Conservation (phyloP, 2,888 invertebrate species). For the Drosophila pegasa region DNA sequence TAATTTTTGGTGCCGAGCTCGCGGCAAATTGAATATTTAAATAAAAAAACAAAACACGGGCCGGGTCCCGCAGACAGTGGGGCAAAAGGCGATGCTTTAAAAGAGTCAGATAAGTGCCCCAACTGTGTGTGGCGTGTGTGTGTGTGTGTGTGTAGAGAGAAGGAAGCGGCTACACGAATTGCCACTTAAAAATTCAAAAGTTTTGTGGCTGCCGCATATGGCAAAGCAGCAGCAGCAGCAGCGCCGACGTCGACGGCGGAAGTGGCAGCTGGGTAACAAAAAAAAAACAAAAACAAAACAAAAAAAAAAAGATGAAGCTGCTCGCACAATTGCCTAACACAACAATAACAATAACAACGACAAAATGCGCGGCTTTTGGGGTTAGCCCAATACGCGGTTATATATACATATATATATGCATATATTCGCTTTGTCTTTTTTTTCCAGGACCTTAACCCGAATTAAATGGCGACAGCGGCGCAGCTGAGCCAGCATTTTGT, state of each 20-base stretch:
- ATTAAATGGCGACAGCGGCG: slow-evolving; percentile 49
- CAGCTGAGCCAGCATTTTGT: slow-evolving; percentile 30
- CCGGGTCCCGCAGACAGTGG: slow-evolving; percentile 30
- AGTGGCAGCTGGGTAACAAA: slow-evolving; percentile 32
- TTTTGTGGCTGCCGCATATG: slow-evolving; percentile 76
- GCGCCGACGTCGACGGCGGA: slow-evolving; percentile 27
- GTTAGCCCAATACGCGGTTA: slow-evolving; percentile 65
- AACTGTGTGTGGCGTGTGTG: slow-evolving; percentile 12
- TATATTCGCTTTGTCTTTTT: slow-evolving; percentile 1
- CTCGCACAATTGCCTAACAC: slow-evolving; percentile 54
- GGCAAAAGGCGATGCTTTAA: slow-evolving; percentile 42
- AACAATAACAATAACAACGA: slow-evolving; percentile 64
- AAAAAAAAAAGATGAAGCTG: slow-evolving; percentile 13
- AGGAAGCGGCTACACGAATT: slow-evolving; percentile 76
- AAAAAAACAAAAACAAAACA: neutral
- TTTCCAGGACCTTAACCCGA: slow-evolving; percentile 64
- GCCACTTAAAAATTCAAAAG: slow-evolving; percentile 80
- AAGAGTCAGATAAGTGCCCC: slow-evolving; percentile 43
- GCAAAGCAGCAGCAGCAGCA: slow-evolving; percentile 37
- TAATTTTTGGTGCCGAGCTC: slow-evolving; percentile 3
- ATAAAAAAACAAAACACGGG: slow-evolving; percentile 54
- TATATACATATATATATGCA: slow-evolving; percentile 6
- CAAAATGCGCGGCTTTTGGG: slow-evolving; percentile 65
- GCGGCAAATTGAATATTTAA: slow-evolving; percentile 60
- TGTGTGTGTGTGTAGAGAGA: slow-evolving; percentile 20